Base-by-base conservation (phyloP, 2,797 vertebrate genomes). In the Heterohyrax brucei region DNA sequence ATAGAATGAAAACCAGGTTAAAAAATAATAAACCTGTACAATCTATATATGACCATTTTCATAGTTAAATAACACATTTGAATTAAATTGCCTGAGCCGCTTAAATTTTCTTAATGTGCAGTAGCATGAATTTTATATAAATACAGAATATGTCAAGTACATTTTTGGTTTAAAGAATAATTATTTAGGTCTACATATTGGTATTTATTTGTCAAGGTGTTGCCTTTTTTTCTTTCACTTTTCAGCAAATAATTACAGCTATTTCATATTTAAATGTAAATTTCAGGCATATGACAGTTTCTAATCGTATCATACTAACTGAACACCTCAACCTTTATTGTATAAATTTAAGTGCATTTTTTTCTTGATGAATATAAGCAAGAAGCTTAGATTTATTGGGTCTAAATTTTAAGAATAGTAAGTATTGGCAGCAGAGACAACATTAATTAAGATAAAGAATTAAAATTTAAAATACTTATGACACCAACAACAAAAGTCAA, bases 201-300 rank as follows among this genome's bases (percentile, higher is more conserved):
- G 24, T 56, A 39, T 19, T 87, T 79, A n/a, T 70, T 70, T 70
- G 4, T 66, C 2, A 59, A 30, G 56, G 18, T 39, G 12, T 75
- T 80, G 14, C 48, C n/a, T 92, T 39, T 16, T 46, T 10, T 28
- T 56, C 68, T 5, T 90, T 87, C 87, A 62, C 46, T 5, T 78
- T 72, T 81, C 33, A 21, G 22, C 44, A 83, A 53, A 33, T 94
- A 83, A 1, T 30, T 50, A 50, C 0, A 72, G 13, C 24, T 61
- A 89, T 87, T 89, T 93, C 28, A 68, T 22, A 30, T 53, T 79
- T 87, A 44, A 83, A 77, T 76, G 61, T 72, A 16, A n/a, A 87
- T 84, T 87, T 90, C n/a, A 76, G 12, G 22, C 16, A 87, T 79
- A 61, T 72, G 26, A 80, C 0, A 18, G 22, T 61, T 73, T 92